These are phyloP conservation scores for Brachionus sp. DNA, from an alignment of 1,140 invertebrate genomes.

Conservation along the genomic window DNA sequence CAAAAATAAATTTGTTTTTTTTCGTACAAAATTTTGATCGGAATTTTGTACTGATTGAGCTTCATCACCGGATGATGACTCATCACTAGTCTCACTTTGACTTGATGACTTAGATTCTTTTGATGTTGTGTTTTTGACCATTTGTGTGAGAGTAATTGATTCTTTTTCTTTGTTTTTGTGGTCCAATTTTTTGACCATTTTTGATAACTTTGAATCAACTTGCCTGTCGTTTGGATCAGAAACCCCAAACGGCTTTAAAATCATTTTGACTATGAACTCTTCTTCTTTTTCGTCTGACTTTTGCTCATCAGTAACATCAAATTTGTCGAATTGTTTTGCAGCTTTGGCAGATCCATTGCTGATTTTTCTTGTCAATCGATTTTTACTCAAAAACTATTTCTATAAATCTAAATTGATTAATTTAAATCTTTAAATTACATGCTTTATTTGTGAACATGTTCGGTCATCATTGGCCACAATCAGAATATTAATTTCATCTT, in stretches of 20 bases:
- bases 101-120: conserved; percentile 25
- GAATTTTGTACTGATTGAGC: background rate
- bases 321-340: background rate
- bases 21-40: background rate
- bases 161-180: conserved; percentile 42
- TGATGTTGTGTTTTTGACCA: conserved; percentile 22
- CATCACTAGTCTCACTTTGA: background rate
- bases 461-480: conserved; percentile 77
- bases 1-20: conserved; percentile 44
- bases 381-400: background rate
- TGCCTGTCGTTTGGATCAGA: background rate
- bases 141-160: conserved; percentile 3
- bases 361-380: conserved; percentile 10
- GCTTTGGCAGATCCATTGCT: background rate
- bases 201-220: background rate
- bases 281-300: conserved; percentile 41
- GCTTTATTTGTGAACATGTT: conserved; percentile 72
- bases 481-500: conserved; percentile 61
- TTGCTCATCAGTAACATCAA: conserved; percentile 6
- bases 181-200: background rate
- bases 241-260: conserved; percentile 20
- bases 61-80: background rate
- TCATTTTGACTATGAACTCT: conserved; percentile 41
- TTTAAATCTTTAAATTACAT: no score
- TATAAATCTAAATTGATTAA: no score